Conservation (phyloP, 2,888 invertebrate genomes). For the Scaptomyza tumidula region DNA sequence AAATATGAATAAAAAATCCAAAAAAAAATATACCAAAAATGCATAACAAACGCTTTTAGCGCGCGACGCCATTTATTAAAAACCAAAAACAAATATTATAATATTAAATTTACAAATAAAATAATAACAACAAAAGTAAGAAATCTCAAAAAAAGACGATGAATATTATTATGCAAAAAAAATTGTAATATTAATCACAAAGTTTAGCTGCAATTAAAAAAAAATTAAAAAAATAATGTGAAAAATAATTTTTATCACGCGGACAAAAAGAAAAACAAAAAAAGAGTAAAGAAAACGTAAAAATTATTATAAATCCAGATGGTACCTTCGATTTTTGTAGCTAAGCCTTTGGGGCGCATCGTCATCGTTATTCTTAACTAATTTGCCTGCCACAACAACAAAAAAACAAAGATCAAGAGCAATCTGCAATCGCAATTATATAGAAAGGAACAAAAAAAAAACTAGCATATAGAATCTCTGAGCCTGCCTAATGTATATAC, state of each 20-base stretch:
- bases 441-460: not conserved
- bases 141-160: constrained; percentile 25
- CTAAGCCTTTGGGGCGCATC: not conserved
- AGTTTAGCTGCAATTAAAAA: constrained; percentile 76
- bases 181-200: constrained; percentile 64
- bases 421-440: constrained; percentile 36
- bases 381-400: constrained; percentile 13
- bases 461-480: constrained; percentile 35
- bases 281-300: not conserved
- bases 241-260: constrained; percentile 10
- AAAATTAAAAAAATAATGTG: constrained; percentile 13
- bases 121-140: constrained; percentile 11
- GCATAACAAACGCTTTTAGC: constrained; percentile 68
- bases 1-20: constrained; percentile 4
- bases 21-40: constrained; percentile 18
- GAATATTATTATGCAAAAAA: constrained; percentile 40
- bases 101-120: constrained; percentile 31
- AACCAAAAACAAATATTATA: constrained; percentile 67
- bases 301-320: constrained; percentile 32
- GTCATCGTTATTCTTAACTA: constrained; percentile 1
- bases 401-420: constrained; percentile 9
- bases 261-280: constrained; percentile 17
- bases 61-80: constrained; percentile 60
- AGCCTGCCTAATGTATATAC: constrained; percentile 14
- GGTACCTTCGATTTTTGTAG: constrained; percentile 9